phyloP scores from a whole-genome alignment of 2,888 invertebrate genomes.

The Selenia dentaria region DNA sequence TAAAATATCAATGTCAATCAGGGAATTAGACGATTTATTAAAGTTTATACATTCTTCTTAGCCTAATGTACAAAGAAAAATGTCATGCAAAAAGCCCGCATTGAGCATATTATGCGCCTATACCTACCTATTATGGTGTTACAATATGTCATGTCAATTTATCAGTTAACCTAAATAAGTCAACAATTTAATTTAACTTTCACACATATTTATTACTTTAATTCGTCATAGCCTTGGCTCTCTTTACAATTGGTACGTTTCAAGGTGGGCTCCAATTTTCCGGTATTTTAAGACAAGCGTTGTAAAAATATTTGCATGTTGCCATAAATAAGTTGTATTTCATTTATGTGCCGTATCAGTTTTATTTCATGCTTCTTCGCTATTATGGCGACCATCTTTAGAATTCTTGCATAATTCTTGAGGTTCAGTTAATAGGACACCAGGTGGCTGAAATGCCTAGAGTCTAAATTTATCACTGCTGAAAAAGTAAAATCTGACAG shows the following conservation, averaged over 20 bases:
- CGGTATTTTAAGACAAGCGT: slow-evolving; percentile 42
- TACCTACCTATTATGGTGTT: no score
- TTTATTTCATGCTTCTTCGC: no score
- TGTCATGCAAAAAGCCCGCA: no score
- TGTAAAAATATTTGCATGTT: slow-evolving; percentile 13
- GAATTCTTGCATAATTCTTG: not conserved
- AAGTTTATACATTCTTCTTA: no score
- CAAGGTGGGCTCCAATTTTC: slow-evolving; percentile 51
- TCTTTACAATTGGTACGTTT: slow-evolving; percentile 44
- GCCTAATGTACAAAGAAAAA: no score
- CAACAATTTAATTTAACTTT: slow-evolving; percentile 17
- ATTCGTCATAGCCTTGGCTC: slow-evolving; percentile 54
- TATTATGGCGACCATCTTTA: not conserved
- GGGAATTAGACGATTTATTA: no score
- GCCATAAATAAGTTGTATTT: not conserved
- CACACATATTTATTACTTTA: slow-evolving; percentile 32
- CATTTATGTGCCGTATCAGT: no score
- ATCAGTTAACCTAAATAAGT: slow-evolving; percentile 11
- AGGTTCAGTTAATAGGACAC: slow-evolving; percentile 25
- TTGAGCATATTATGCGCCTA: no score
- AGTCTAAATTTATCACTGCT: slow-evolving; percentile 51
- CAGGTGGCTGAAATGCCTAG: slow-evolving; percentile 40
- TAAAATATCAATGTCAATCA: no score
- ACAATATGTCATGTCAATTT: no score
- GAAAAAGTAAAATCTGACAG: slow-evolving; percentile 53